phyloP scores from a whole-genome alignment of 1,140 invertebrate species.

The Gonioctena quinquepunctata region DNA sequence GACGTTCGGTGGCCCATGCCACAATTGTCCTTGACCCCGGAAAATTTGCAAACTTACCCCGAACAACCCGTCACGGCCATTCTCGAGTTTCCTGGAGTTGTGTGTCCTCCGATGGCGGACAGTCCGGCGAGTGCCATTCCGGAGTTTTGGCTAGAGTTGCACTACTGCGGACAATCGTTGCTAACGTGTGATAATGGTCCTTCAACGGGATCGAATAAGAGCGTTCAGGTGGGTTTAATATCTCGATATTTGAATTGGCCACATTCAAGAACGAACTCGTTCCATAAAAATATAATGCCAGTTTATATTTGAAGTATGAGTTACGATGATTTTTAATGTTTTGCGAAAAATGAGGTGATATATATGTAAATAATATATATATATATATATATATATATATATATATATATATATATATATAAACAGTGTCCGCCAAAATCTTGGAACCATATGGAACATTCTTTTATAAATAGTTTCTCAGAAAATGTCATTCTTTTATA shows the following conservation, averaged over 20 bases:
- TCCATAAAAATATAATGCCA: too few species aligned
- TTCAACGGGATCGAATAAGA: conserved; percentile 28
- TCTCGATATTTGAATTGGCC: background rate
- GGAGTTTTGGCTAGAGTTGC: conserved; percentile 73
- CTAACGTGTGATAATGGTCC: conserved; percentile 45
- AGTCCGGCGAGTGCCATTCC: conserved; percentile 63
- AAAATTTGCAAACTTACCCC: conserved; percentile 78
- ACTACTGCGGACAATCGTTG: conserved; percentile 71
- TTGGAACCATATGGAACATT: too few species aligned
- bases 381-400: too few species aligned
- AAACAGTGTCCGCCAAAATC: too few species aligned
- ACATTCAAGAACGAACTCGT: background rate
- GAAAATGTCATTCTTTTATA: too few species aligned
- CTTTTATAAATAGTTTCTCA: too few species aligned
- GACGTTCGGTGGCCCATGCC: conserved; percentile 81
- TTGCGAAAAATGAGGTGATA: too few species aligned
- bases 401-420: too few species aligned
- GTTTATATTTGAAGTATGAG: too few species aligned
- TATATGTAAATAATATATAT: too few species aligned
- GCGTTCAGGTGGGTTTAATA: conserved; percentile 35
- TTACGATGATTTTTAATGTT: too few species aligned
- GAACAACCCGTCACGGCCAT: conserved; percentile 70
- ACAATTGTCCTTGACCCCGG: conserved; percentile 70
- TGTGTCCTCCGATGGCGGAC: conserved; percentile 63
- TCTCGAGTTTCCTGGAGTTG: conserved; percentile 71